A percentile compares a stretch with the other conserved stretches of the same genome.
These are phyloP conservation scores for Aurelia coerulea DNA, from an alignment of 30 jellyfish, hydroid and myxozoan species.

Conservation along the genomic window DNA sequence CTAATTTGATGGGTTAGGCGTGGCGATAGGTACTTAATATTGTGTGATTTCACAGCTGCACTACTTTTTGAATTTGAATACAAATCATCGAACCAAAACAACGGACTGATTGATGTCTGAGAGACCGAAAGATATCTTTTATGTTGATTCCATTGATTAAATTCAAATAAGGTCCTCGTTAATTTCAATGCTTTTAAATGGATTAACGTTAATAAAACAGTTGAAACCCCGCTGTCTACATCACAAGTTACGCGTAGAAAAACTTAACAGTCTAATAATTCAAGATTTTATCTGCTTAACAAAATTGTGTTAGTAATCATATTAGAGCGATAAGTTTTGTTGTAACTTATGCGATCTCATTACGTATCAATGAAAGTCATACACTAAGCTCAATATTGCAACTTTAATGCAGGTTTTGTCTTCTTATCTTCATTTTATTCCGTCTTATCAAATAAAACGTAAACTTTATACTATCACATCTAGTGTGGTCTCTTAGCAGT, in stretches of 20 bases:
- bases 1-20: no score
- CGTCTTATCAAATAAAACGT: background rate
- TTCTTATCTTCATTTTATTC: conserved; percentile 26
- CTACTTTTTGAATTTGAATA: no score
- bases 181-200: conserved; percentile 6
- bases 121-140: no score
- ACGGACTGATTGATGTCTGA: no score
- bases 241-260: conserved; percentile 36
- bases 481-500: conserved; percentile 55
- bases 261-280: conserved; percentile 44
- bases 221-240: conserved; percentile 33
- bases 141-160: no score
- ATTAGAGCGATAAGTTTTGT: conserved; percentile 36
- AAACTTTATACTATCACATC: conserved; percentile 14
- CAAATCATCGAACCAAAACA: no score
- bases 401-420: conserved; percentile 36
- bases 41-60: no score
- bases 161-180: no score
- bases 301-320: conserved; percentile 43
- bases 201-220: conserved; percentile 30
- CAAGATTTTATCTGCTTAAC: conserved; percentile 44
- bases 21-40: no score
- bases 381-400: conserved; percentile 17
- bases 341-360: conserved; percentile 40
- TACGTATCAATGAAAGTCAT: conserved; percentile 23